Percentiles rank a stretch among this genome's conserved stretches.
These are phyloP conservation scores for Sinocyclocheilus rhinocerous DNA, from an alignment of 2,113 vertebrate species.

Conservation along the genomic window DNA sequence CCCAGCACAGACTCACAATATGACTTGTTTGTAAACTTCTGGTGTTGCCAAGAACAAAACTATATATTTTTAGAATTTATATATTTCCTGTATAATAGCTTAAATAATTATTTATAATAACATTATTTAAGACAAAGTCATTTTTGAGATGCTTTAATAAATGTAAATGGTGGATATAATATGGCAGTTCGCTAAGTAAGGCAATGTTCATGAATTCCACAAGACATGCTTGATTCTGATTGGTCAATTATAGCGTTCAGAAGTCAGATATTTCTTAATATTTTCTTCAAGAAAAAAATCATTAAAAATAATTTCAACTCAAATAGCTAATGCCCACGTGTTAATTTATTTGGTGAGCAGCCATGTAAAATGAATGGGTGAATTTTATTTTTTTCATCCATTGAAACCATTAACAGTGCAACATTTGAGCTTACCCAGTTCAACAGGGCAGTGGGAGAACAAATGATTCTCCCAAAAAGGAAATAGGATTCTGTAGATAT, in stretches of 20 bases:
- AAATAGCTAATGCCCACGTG: too few relatives aligned
- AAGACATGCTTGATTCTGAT: too few relatives aligned
- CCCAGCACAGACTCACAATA: background rate
- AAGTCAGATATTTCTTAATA: too few relatives aligned
- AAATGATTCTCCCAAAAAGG: background rate
- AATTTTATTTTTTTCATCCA: background rate
- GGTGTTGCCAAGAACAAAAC: background rate
- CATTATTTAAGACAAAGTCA: too few relatives aligned
- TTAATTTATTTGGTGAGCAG: background rate
- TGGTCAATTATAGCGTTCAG: too few relatives aligned
- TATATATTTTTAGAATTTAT: background rate
- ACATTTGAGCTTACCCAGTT: background rate
- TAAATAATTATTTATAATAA: too few relatives aligned
- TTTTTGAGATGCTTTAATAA: too few relatives aligned
- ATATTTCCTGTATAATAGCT: background rate
- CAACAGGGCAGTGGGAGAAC: background rate
- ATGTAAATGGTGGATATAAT: too few relatives aligned
- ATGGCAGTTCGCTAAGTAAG: too few relatives aligned
- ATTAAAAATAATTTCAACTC: background rate
- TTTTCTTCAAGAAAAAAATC: background rate
- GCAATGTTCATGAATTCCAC: too few relatives aligned
- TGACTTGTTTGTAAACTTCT: background rate
- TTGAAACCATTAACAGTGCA: background rate
- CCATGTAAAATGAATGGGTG: background rate
- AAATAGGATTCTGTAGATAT: background rate